Conservation (phyloP, 92 coral and sea anemone genomes). For the Epizoanthus scotinus region DNA sequence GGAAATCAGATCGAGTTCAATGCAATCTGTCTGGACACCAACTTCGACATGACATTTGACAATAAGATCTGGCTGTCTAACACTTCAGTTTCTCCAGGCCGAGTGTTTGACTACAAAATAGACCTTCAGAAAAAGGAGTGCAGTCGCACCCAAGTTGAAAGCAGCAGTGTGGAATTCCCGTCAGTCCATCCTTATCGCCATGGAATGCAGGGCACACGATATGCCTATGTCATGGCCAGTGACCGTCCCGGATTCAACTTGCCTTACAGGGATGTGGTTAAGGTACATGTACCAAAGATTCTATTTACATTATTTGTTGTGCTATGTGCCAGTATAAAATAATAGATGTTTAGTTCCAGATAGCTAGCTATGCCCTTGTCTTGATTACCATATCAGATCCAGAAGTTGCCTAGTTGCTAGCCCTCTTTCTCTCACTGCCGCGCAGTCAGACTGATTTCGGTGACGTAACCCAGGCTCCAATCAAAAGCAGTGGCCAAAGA, state of each 20-base stretch:
- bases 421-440: too few species aligned
- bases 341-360: too few species aligned
- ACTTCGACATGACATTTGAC: conserved; percentile 83
- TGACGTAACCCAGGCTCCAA: too few species aligned
- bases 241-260: conserved; percentile 79
- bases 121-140: conserved; percentile 62
- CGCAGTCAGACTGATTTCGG: too few species aligned
- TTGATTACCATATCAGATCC: too few species aligned
- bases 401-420: too few species aligned
- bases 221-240: conserved; percentile 78
- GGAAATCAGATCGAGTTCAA: conserved; percentile 59
- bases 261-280: conserved; percentile 82
- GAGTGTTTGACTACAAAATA: conserved; percentile 57
- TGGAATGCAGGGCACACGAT: conserved; percentile 73
- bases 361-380: too few species aligned
- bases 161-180: conserved; percentile 77
- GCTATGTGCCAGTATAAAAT: too few species aligned
- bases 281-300: conserved; percentile 42
- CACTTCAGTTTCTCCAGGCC: conserved; percentile 81
- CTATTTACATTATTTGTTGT: not conserved
- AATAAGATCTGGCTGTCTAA: conserved; percentile 75
- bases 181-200: conserved; percentile 77
- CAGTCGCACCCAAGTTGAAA: conserved; percentile 63
- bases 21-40: conserved; percentile 83
- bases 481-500: too few species aligned